These are phyloP conservation scores for Circaetus gallicus DNA, from an alignment of 2,113 vertebrate species.

Conservation along the genomic window DNA sequence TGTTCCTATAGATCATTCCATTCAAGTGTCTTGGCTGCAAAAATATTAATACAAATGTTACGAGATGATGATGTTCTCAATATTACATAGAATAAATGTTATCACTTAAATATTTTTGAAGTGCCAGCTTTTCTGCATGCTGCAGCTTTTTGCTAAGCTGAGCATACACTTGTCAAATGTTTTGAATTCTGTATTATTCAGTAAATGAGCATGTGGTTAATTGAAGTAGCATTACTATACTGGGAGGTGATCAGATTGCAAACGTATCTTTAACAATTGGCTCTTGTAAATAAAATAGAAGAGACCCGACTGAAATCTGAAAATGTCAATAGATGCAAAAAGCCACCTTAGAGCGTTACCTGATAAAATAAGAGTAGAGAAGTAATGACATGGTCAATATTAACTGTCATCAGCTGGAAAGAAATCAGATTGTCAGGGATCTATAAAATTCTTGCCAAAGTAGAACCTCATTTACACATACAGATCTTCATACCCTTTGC, in stretches of 20 bases:
- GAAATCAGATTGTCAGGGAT: constrained; percentile 75
- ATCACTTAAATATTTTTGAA: constrained; percentile 27
- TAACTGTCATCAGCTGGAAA: constrained; percentile 72
- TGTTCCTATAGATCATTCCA: background rate
- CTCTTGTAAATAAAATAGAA: constrained; percentile 57
- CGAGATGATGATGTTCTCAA: background rate
- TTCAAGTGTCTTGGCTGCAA: constrained; percentile 11
- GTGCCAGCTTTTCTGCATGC: background rate
- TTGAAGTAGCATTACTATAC: constrained; percentile 50
- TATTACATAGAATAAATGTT: constrained; percentile 35
- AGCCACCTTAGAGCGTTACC: constrained; percentile 54
- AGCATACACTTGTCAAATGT: constrained; percentile 32
- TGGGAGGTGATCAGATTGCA: constrained; percentile 50
- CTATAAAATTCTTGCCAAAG: constrained; percentile 77
- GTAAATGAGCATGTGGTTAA: constrained; percentile 57
- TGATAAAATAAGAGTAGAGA: constrained; percentile 60
- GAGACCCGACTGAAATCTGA: constrained; percentile 61
- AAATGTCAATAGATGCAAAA: constrained; percentile 71
- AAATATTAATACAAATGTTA: constrained; percentile 21
- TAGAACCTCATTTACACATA: constrained; percentile 79
- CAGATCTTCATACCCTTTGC: constrained; percentile 78
- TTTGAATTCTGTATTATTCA: constrained; percentile 47
- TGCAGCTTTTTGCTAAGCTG: constrained; percentile 21
- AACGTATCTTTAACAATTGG: constrained; percentile 46
- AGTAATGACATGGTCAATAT: constrained; percentile 72